Conservation (phyloP, 2,797 vertebrate species). For the Delichon dasypus region DNA sequence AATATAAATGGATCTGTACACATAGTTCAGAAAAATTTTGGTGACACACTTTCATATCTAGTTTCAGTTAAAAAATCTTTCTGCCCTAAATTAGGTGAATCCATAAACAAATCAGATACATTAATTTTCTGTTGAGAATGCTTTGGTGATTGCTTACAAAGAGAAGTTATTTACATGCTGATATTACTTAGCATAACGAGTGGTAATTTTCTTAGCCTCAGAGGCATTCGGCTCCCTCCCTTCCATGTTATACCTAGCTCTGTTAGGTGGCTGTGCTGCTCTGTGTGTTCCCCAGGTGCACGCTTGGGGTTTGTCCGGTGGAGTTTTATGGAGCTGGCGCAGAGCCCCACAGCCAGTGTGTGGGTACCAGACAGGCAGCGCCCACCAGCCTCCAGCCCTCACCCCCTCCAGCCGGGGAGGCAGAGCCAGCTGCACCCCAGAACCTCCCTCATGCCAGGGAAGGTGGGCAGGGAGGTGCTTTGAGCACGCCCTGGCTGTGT, state of each 20-base stretch:
- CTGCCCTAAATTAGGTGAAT: slow-evolving; percentile 60
- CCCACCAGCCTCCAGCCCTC: neutral
- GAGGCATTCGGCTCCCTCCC: slow-evolving; percentile 5
- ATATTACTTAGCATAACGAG: slow-evolving; percentile 67
- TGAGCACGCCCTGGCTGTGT: neutral
- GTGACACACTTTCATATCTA: slow-evolving; percentile 23
- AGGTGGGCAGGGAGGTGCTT: neutral
- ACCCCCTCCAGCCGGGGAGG: neutral
- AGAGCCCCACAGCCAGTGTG: neutral
- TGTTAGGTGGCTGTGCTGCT: slow-evolving; percentile 19
- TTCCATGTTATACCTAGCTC: neutral
- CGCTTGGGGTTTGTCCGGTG: neutral
- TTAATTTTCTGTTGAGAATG: slow-evolving; percentile 65
- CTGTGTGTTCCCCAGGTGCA: neutral
- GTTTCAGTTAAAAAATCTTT: slow-evolving; percentile 40
- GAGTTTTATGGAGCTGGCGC: neutral
- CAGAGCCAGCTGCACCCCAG: neutral
- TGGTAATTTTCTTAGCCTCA: slow-evolving; percentile 39
- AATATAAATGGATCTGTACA: slow-evolving; percentile 10
- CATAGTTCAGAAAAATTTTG: slow-evolving; percentile 30
- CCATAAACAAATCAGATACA: slow-evolving; percentile 64
- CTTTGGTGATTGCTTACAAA: slow-evolving; percentile 59
- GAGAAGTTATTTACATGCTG: slow-evolving; percentile 65
- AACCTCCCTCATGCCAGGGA: neutral
- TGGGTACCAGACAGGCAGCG: neutral